Evolutionary conservation across 2,888 invertebrate genomes (phyloP), one percentile per base, ranked within the genome.

Genomic region (Amphimallon solstitiale): DNA sequence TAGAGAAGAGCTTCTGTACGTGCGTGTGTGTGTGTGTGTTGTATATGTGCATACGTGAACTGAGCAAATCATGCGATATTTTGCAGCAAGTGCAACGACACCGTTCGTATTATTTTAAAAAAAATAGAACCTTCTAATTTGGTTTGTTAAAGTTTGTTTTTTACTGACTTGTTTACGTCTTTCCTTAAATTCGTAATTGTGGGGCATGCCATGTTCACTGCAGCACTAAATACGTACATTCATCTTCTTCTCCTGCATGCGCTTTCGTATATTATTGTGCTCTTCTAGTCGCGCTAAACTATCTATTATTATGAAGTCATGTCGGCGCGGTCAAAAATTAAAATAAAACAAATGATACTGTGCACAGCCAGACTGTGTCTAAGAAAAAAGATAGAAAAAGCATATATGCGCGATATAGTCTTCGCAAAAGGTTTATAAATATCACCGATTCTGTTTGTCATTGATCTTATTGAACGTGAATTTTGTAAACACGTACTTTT

Each of bases 41-140:
- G n/a, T n/a, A n/a, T n/a, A 15, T 14, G 29, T 19, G 46, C 23
- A 29, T 48, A 62, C 34, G 54, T 51, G 29, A 63, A 23, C n/a
- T 21, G 37, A 5, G 17, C 37, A 46, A 49, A 56, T 56, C 56
- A 40, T 40, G 12, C 40, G 56, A 40, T 56, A 56, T 56, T 56
- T 56, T 56, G 56, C 56, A 62, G 19, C 49, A 49, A 64, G 64
- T 64, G 64, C 64, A 64, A 54, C 38, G 64, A 56, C 64, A 45
- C 34, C 48, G 56, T 23, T 56, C 40, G 35, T 14, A 56, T 12
- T 40, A 56, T 52, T 64, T 54, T 29, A 7, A 29, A 29, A 29
- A 48, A 52, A 63, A 64, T n/a, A n/a, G 56, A 54, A 64, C 56
- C 64, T 64, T 64, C 64, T 64, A 64, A 64, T 56, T 64, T 56